Evolutionary conservation across 2,888 invertebrate genomes (phyloP).

Genomic region (Apamea anceps): DNA sequence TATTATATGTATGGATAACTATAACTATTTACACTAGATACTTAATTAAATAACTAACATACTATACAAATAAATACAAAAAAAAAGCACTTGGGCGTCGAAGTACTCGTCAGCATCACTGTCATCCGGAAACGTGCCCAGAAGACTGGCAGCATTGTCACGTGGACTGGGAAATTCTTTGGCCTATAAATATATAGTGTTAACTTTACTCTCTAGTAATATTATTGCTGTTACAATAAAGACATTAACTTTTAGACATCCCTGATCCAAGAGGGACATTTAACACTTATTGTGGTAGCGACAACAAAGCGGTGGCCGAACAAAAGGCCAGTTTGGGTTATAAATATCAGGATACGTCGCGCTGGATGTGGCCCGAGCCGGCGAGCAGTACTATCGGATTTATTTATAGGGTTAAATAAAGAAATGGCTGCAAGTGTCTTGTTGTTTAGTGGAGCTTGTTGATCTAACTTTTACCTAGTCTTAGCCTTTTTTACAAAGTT

Average conservation of each 20-base stretch:
- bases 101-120: no score
- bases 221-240: slow-evolving; percentile 36
- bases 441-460: slow-evolving; percentile 6
- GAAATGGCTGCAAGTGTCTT: background rate
- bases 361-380: slow-evolving; percentile 63
- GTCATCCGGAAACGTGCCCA: no score
- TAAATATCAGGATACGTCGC: slow-evolving; percentile 53
- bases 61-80: no score
- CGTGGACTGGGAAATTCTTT: no score
- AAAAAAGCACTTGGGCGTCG: no score
- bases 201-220: background rate
- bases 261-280: slow-evolving; percentile 77
- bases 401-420: slow-evolving; percentile 43
- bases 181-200: background rate
- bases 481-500: background rate
- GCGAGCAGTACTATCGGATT: slow-evolving; percentile 20
- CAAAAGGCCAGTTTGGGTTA: slow-evolving; percentile 74
- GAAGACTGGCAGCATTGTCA: no score
- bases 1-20: no score
- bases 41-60: no score
- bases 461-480: background rate
- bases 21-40: no score
- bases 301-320: slow-evolving; percentile 80
- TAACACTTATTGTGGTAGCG: slow-evolving; percentile 84
- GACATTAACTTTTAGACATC: slow-evolving; percentile 56